Base-by-base conservation (phyloP, 37 sponge, comb jelly and placozoan genomes). In the Agelas oroides region DNA sequence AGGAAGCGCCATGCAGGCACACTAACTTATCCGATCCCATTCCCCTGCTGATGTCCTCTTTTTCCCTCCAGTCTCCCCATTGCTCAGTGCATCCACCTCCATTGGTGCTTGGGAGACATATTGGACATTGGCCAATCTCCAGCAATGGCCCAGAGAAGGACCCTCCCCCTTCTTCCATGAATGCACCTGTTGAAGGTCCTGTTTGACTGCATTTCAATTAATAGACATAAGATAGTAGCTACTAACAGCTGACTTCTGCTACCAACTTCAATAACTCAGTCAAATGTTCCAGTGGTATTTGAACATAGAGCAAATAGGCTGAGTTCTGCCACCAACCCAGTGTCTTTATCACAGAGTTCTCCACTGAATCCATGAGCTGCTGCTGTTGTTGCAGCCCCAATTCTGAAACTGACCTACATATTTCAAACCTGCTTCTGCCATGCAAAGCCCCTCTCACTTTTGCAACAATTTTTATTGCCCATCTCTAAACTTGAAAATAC, bases 311-410 rank as follows among this genome's bases (percentile, higher is more conserved):
- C n/a, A n/a, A n/a, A n/a, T n/a, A 76, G 30, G 77, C 77, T 30
- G 60, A 31, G 59, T 61, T 76, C 61, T 57, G 16, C 77, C 77
- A 76, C 27, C 77, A 61, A 1, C 77, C 77, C 77, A 76, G 61
- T 31, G 61, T 76, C 30, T 76, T 55, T n/a, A 76, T 57, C 61
- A 59, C 59, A 15, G 60, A 76, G 77, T 76, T 61, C n/a, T 57
- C 61, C 36, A 76, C 35, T n/a, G n/a, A n/a, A n/a, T 24, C 77
- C 77, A 2, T 3, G 36, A 1, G 65, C 27, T 39, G 66, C 85
- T 17, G 85, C 85, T 46, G 85, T 84, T 1, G 85, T 75, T 16
- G 85, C 75, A 5, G 77, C 85, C 59, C 77, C 77, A 34, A 84
- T n/a, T n/a, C n/a, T n/a, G n/a, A 57, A 76, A 76, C 38, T 84